phyloP scores from a whole-genome alignment of 2,888 invertebrate species.

The Eupithecia vulgata region DNA sequence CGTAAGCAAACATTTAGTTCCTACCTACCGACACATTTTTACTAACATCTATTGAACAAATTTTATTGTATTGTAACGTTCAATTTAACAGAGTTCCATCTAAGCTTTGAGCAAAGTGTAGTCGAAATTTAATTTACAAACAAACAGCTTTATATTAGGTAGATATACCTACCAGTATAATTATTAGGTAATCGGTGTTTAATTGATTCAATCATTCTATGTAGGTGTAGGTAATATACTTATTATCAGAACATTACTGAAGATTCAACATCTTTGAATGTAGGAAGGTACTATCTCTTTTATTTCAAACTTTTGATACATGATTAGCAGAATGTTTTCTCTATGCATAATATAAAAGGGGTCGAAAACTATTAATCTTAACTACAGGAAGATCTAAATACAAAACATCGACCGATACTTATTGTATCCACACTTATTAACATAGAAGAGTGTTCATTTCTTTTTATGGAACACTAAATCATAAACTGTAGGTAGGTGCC shows the following conservation, averaged over 20 bases:
- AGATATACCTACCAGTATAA: slow-evolving; percentile 49
- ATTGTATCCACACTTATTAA: slow-evolving; percentile 7
- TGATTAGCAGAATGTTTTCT: slow-evolving; percentile 3
- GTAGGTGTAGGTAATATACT: slow-evolving; percentile 46
- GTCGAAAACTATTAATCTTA: slow-evolving; percentile 39
- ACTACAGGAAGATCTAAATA: slow-evolving; percentile 9
- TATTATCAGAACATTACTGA: slow-evolving; percentile 71
- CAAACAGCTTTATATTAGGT: slow-evolving; percentile 11
- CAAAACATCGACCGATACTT: slow-evolving; percentile 21
- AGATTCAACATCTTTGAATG: slow-evolving; percentile 52
- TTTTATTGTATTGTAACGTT: slow-evolving; percentile 19
- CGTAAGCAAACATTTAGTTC: slow-evolving; percentile 1
- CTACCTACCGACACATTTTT: slow-evolving; percentile 27
- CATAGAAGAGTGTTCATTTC: slow-evolving; percentile 5
- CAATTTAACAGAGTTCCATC: slow-evolving; percentile 23
- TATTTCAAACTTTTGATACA: neutral
- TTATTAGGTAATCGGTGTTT: slow-evolving; percentile 4
- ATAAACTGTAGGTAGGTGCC: neutral
- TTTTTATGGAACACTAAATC: slow-evolving; percentile 12
- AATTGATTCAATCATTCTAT: slow-evolving; percentile 48
- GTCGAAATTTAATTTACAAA: slow-evolving; percentile 42
- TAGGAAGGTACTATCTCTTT: neutral
- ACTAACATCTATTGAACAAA: slow-evolving; percentile 21
- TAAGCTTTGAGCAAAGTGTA: slow-evolving; percentile 72
- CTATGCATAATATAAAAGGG: slow-evolving; percentile 5